Base-by-base conservation (phyloP, 2,888 invertebrate species). In the Aquatica leii region DNA sequence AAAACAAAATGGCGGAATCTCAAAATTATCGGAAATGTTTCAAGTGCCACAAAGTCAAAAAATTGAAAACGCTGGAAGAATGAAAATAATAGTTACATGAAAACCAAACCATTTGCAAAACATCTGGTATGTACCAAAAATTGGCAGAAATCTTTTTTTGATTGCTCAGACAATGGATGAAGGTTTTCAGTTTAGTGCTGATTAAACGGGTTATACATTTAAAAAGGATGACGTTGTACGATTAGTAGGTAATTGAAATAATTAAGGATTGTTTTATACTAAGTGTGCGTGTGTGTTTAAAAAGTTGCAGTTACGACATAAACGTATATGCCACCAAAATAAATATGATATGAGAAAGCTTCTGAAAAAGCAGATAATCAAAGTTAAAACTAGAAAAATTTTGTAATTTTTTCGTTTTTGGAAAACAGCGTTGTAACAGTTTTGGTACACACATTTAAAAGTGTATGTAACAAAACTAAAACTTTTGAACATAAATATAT, bases 391-490 rank as follows among this genome's bases (percentile, higher is more conserved):
- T 15, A 4, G 43, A 48, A 11, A 11, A 48, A 9, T 48, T 48
- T 9, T 48, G 20, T 20, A n/a, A 48, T 8, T 18, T 18, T 8
- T 48, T 18, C n/a, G 20, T 48, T 4, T 20, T 20, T 11, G 48
- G 48, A 1, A 48, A 48, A 48, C 48, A 48, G 1, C 20, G 21
- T 1, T 11, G 20, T 1, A 5, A 17, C 18, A 4, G 11, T 48
- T 48, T 48, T n/a, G 20, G 20, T 53, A 14, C 8, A 67, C 40
- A n/a, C n/a, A n/a, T 52, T n/a, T 69, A 20, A 21, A 52, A 18
- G 56, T 57, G 4, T 66, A 69, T 31, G n/a, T 51, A 65, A 63
- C 46, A 67, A 69, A 63, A 51, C 65, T 1, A 58, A 61, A 21
- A 65, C 58, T 15, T 21, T 34, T 34, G 58, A 50, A 49, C 54